Conservation (phyloP, 2,888 invertebrate species). For the Phoenoteleia sp. region DNA sequence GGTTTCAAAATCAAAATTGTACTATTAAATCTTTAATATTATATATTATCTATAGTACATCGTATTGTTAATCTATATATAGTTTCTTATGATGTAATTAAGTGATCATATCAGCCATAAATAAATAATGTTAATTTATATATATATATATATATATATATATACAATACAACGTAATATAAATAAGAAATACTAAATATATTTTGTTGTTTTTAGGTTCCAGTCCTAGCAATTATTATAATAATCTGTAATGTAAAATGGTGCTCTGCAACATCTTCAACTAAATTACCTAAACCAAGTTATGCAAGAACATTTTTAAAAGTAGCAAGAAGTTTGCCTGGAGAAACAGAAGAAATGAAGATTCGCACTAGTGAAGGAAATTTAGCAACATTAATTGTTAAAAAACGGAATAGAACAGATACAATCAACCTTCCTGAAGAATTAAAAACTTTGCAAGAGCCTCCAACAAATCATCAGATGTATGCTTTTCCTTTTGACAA, state of each 20-base stretch:
- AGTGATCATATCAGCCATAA: too few species aligned
- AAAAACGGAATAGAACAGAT: slow-evolving; percentile 88
- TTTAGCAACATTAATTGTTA: slow-evolving; percentile 92
- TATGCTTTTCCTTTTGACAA: neutral
- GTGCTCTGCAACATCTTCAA: slow-evolving; percentile 31
- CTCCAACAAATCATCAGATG: neutral
- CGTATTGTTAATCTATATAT: too few species aligned
- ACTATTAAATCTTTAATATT: too few species aligned
- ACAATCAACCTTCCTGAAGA: slow-evolving; percentile 13
- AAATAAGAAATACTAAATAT: too few species aligned
- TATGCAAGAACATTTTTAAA: slow-evolving; percentile 92
- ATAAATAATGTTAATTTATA: too few species aligned
- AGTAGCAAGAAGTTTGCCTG: slow-evolving; percentile 92
- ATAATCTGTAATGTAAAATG: neutral
- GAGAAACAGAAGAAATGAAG: slow-evolving; percentile 92
- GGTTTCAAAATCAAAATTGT: too few species aligned
- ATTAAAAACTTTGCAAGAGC: slow-evolving; percentile 5
- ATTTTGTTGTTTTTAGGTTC: slow-evolving; percentile 45
- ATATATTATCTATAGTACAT: too few species aligned
- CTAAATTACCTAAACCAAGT: slow-evolving; percentile 87
- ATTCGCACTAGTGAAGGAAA: slow-evolving; percentile 93
- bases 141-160: too few species aligned
- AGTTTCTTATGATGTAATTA: too few species aligned
- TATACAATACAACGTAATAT: too few species aligned
- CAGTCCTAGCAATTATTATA: slow-evolving; percentile 6